Conservation (phyloP, 2,797 vertebrate genomes). For the Crypturellus tataupa region DNA sequence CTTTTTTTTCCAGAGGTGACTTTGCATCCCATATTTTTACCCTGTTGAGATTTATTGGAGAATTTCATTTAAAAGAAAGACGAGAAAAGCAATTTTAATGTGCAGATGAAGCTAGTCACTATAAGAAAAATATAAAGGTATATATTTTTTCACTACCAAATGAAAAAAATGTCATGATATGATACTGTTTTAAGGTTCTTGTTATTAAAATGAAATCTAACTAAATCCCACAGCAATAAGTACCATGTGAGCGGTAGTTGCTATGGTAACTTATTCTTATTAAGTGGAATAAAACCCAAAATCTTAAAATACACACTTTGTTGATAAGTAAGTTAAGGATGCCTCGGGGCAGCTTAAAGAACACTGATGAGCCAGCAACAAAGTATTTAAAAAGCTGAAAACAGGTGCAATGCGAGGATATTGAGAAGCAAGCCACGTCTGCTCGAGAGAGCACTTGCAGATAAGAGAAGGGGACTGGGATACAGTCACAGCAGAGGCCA, state of each 20-base stretch:
- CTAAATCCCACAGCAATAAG: constrained; percentile 72
- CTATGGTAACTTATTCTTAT: constrained; percentile 78
- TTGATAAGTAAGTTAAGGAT: constrained; percentile 66
- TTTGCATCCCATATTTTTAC: background rate
- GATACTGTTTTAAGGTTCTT: constrained; percentile 49
- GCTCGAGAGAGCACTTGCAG: constrained; percentile 36
- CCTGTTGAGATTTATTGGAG: background rate
- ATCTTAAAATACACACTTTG: constrained; percentile 33
- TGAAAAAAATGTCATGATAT: background rate
- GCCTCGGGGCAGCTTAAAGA: constrained; percentile 51
- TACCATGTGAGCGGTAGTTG: constrained; percentile 71
- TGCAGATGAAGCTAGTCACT: background rate
- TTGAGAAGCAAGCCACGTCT: background rate
- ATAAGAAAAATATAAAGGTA: constrained; percentile 34
- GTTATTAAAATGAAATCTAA: constrained; percentile 77
- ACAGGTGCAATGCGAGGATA: background rate
- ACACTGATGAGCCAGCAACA: background rate
- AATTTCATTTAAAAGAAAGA: constrained; percentile 3
- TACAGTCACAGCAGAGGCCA: background rate
- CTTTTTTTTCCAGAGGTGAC: background rate
- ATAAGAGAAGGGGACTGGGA: background rate
- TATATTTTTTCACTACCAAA: constrained; percentile 36
- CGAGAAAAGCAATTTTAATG: background rate
- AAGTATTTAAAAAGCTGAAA: constrained; percentile 32
- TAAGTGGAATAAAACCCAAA: constrained; percentile 63